These are phyloP conservation scores for Syritta pipiens DNA, from an alignment of 2,888 invertebrate species.

Conservation along the genomic window DNA sequence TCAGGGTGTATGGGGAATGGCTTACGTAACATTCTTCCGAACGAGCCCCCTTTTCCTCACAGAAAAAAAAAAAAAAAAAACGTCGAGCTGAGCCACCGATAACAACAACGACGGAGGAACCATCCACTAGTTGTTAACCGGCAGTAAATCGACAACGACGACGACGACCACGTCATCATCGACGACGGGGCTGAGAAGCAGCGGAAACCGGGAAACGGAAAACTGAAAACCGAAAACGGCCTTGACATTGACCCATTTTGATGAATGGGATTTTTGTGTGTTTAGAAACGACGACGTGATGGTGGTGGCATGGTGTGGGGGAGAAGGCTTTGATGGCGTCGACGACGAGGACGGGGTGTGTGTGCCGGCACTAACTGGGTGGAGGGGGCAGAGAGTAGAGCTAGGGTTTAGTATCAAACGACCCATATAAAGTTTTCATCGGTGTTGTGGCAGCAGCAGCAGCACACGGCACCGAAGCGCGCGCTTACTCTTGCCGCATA, in stretches of 20 bases:
- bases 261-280: conserved; percentile 70
- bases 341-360: too few relatives aligned
- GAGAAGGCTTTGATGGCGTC: too few relatives aligned
- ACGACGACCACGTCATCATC: not conserved
- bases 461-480: too few relatives aligned
- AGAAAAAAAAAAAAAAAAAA: conserved; percentile 27
- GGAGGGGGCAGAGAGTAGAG: not conserved
- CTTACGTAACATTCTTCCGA: conserved; percentile 57
- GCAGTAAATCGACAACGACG: conserved; percentile 38
- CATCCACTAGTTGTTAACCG: conserved; percentile 42
- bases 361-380: not conserved
- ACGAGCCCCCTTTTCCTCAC: conserved; percentile 44
- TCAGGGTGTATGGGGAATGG: conserved; percentile 15
- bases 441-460: too few relatives aligned
- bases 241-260: conserved; percentile 75
- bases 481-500: conserved; percentile 33
- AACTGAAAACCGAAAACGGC: conserved; percentile 70
- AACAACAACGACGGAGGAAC: conserved; percentile 24
- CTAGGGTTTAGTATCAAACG: conserved; percentile 26
- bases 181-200: conserved; percentile 2
- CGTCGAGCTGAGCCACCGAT: conserved; percentile 12
- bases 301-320: not conserved
- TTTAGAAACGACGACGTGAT: conserved; percentile 45
- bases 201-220: conserved; percentile 52
- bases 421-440: conserved; percentile 64